Conservation (phyloP, 2,797 vertebrate species). For the Myotis planiceps region DNA sequence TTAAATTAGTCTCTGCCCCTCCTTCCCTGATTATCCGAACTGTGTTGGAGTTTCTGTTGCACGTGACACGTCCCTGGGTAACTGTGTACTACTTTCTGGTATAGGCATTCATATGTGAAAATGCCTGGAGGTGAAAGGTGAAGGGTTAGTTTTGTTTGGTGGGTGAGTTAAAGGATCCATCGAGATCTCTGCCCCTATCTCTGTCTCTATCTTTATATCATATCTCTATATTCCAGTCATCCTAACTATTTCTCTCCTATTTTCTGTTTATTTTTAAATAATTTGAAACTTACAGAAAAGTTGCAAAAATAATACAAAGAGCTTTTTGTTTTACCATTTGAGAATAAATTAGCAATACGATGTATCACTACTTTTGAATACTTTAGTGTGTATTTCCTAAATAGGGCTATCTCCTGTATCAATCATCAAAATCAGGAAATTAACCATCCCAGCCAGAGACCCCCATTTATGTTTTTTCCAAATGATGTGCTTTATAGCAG, state of each 20-base stretch:
- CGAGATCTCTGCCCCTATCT: background rate
- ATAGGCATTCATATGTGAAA: background rate
- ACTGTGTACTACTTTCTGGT: background rate
- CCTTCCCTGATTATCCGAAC: background rate
- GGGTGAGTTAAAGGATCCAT: background rate
- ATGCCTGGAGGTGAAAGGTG: background rate
- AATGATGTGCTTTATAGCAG: background rate
- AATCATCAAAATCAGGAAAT: conserved; percentile 13
- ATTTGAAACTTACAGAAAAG: conserved; percentile 8
- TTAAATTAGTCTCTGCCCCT: background rate
- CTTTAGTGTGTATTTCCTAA: background rate
- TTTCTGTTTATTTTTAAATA: conserved; percentile 35
- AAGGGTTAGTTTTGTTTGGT: background rate
- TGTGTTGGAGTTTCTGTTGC: background rate
- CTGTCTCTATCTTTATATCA: background rate
- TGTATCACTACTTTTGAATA: background rate
- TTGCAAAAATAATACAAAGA: background rate
- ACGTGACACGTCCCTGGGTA: background rate
- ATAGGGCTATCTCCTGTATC: background rate
- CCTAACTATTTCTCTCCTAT: background rate
- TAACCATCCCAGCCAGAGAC: background rate
- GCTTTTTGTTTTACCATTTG: conserved; percentile 2
- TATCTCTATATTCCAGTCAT: background rate
- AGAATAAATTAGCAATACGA: background rate
- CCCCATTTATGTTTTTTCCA: background rate